phyloP scores from a whole-genome alignment of 2,113 vertebrate genomes.

The Phyllostomus hastatus region DNA sequence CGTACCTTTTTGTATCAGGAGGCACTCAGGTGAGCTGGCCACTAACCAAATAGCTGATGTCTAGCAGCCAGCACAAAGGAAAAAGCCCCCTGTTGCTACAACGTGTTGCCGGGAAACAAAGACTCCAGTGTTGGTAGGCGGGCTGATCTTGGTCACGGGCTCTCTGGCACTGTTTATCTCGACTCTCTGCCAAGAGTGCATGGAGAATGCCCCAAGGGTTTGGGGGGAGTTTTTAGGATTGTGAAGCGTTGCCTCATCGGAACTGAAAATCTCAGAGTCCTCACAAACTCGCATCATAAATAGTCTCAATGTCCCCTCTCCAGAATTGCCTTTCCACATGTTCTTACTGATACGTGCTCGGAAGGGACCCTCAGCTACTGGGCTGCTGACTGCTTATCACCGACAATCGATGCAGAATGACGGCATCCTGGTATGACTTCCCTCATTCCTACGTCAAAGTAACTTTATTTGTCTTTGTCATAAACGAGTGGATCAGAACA shows the following conservation, averaged over 20 bases:
- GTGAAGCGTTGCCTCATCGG: neutral
- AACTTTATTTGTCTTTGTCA: neutral
- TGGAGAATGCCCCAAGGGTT: neutral
- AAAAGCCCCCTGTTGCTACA: neutral
- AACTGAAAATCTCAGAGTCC: neutral
- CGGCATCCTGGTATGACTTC: neutral
- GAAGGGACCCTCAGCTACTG: neutral
- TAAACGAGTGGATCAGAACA: neutral
- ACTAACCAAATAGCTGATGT: neutral
- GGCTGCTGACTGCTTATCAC: neutral
- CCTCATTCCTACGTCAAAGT: neutral
- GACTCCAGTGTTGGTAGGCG: neutral
- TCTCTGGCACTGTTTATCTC: neutral
- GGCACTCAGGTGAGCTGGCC: neutral
- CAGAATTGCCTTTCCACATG: too few relatives aligned
- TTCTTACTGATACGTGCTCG: neutral
- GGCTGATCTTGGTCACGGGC: neutral
- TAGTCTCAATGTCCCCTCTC: neutral
- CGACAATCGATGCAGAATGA: neutral
- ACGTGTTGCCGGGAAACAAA: neutral
- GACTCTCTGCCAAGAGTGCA: too few relatives aligned
- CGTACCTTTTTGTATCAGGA: neutral
- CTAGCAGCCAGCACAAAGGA: neutral
- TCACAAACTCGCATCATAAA: neutral
- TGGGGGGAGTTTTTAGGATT: neutral